A percentile compares a stretch with the other conserved stretches of the same genome.
These are phyloP conservation scores for Ochotona princeps DNA, from an alignment of 2,113 vertebrate species.

Conservation along the genomic window DNA sequence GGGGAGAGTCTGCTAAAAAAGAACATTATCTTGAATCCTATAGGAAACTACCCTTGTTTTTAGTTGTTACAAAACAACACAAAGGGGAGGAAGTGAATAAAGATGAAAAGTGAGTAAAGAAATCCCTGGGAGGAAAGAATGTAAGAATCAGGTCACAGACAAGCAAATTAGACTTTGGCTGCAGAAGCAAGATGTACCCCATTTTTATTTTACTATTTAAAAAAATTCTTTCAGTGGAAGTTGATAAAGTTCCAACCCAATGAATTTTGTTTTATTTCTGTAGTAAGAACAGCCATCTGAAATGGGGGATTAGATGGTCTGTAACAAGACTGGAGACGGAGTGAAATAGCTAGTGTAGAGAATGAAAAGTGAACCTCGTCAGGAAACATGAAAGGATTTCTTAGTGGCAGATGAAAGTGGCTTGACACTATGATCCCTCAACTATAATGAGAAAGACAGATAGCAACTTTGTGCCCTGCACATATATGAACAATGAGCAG, in stretches of 20 bases:
- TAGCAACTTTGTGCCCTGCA: neutral
- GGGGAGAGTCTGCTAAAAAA: too few relatives aligned
- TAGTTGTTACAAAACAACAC: neutral
- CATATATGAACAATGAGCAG: neutral
- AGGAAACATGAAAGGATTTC: neutral
- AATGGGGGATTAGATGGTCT: neutral
- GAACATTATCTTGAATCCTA: neutral
- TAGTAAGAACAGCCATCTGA: neutral
- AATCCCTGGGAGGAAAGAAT: neutral
- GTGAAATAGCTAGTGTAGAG: neutral
- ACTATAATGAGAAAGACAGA: neutral
- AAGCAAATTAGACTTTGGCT: neutral
- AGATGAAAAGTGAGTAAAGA: neutral
- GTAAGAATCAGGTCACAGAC: neutral
- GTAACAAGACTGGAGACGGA: neutral
- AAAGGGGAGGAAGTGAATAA: neutral
- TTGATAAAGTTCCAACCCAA: neutral
- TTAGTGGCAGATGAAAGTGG: neutral
- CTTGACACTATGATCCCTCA: neutral
- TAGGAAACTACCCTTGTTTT: neutral
- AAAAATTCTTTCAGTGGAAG: neutral
- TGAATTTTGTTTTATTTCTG: slow-evolving; percentile 8
- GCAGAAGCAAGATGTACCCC: neutral
- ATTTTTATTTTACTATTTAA: neutral
- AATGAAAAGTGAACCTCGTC: neutral